Conservation (phyloP, 2,888 invertebrate species). For the Exephanes ischioxanthus region DNA sequence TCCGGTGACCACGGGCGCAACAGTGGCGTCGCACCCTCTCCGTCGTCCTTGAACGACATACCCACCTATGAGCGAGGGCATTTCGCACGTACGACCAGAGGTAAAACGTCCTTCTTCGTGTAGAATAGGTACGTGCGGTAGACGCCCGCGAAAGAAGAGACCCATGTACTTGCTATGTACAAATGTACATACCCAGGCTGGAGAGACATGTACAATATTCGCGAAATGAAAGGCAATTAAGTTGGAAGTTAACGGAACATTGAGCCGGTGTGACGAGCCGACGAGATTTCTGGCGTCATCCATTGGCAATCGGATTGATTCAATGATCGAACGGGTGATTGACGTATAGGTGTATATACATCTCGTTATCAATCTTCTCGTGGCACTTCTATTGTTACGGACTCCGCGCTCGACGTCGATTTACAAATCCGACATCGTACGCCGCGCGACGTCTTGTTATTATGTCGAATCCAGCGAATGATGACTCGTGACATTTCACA, state of each 20-base stretch:
- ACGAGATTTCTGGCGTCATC: constrained; percentile 15
- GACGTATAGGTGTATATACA: neutral
- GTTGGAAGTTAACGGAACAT: constrained; percentile 43
- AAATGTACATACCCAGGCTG: neutral
- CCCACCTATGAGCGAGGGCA: constrained; percentile 33
- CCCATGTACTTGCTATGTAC: neutral
- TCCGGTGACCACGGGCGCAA: constrained; percentile 55
- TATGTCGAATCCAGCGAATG: constrained; percentile 59
- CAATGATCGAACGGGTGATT: constrained; percentile 28
- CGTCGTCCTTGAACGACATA: constrained; percentile 69
- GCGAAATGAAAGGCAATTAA: constrained; percentile 49
- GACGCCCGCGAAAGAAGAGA: constrained; percentile 19
- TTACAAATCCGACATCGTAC: constrained; percentile 43
- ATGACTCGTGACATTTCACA: constrained; percentile 69
- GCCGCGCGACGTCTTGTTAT: constrained; percentile 45
- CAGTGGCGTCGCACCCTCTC: constrained; percentile 80
- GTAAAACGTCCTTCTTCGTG: constrained; percentile 32
- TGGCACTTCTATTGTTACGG: constrained; percentile 17
- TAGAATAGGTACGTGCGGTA: constrained; percentile 38
- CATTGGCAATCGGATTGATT: constrained; percentile 15
- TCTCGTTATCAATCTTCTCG: constrained; percentile 56
- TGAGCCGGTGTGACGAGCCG: neutral
- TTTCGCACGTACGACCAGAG: constrained; percentile 22
- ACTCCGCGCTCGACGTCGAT: constrained; percentile 17
- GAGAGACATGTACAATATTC: constrained; percentile 8